These are phyloP conservation scores for Eupelmus urozonus DNA, from an alignment of 2,888 invertebrate species.

Conservation along the genomic window DNA sequence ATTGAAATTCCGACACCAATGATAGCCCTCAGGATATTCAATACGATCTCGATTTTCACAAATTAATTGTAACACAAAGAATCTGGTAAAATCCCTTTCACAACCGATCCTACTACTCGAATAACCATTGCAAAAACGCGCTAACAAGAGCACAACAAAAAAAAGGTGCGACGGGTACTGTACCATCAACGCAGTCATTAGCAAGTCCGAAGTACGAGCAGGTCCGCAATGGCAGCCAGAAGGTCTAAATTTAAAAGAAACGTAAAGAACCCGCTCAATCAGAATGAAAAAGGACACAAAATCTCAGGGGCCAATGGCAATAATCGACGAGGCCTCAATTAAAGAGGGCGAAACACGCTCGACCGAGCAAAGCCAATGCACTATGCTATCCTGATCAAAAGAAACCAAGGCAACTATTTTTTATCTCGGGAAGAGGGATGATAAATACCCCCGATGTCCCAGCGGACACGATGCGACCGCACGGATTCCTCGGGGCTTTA, in stretches of 20 bases:
- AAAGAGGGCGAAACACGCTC: constrained; percentile 32
- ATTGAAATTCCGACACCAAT: too few relatives aligned
- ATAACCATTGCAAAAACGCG: too few relatives aligned
- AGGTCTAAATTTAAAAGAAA: constrained; percentile 51
- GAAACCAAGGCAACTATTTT: constrained; percentile 56
- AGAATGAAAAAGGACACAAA: background rate
- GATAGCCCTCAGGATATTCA: too few relatives aligned
- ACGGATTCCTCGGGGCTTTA: constrained; percentile 22
- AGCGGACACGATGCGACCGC: background rate
- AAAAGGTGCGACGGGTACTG: too few relatives aligned
- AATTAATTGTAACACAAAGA: too few relatives aligned
- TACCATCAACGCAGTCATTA: too few relatives aligned
- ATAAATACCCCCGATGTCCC: constrained; percentile 59
- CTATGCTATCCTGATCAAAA: constrained; percentile 3
- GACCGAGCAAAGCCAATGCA: constrained; percentile 4
- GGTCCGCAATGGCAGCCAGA: too few relatives aligned
- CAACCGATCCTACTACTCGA: too few relatives aligned
- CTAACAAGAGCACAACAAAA: too few relatives aligned
- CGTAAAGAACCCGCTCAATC: background rate
- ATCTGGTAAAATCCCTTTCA: too few relatives aligned
- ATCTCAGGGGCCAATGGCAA: background rate
- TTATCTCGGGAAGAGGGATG: constrained; percentile 61
- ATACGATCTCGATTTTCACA: too few relatives aligned
- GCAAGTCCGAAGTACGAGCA: too few relatives aligned
- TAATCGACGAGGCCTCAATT: constrained; percentile 40